phyloP scores from a whole-genome alignment of 1,140 invertebrate genomes.

The Heliconius himera region DNA sequence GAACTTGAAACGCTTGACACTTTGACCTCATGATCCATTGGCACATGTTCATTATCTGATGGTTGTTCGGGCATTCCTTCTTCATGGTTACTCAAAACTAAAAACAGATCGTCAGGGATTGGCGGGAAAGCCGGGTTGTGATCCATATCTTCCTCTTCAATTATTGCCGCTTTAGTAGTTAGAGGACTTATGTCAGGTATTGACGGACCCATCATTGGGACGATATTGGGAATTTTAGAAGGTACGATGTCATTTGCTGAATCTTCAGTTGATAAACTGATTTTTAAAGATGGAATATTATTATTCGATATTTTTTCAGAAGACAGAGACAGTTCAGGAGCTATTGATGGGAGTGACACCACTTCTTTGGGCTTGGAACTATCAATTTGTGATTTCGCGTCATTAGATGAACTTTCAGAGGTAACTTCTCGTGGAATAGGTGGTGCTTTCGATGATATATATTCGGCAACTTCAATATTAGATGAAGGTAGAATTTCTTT shows the following conservation, averaged over 20 bases:
- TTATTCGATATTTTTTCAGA: slow-evolving; percentile 37
- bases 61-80: slow-evolving; percentile 69
- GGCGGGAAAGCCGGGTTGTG: slow-evolving; percentile 76
- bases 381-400: slow-evolving; percentile 40
- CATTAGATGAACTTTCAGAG: slow-evolving; percentile 48
- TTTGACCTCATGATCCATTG: slow-evolving; percentile 47
- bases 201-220: slow-evolving; percentile 54
- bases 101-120: slow-evolving; percentile 68
- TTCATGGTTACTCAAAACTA: slow-evolving; percentile 64
- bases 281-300: slow-evolving; percentile 60
- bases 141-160: slow-evolving; percentile 73
- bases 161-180: slow-evolving; percentile 61
- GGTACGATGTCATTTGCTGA: slow-evolving; percentile 59
- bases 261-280: slow-evolving; percentile 67
- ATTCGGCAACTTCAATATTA: slow-evolving; percentile 65
- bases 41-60: slow-evolving; percentile 58
- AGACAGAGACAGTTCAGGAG: slow-evolving; percentile 30
- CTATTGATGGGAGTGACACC: slow-evolving; percentile 24
- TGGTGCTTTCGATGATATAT: slow-evolving; percentile 73
- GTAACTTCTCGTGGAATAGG: slow-evolving; percentile 71
- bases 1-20: slow-evolving; percentile 42
- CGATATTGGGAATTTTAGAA: slow-evolving; percentile 51
- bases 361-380: slow-evolving; percentile 27
- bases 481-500: slow-evolving; percentile 74
- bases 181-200: slow-evolving; percentile 43